phyloP scores from a whole-genome alignment of 2,113 vertebrate species.

The Corythaeola cristata region DNA sequence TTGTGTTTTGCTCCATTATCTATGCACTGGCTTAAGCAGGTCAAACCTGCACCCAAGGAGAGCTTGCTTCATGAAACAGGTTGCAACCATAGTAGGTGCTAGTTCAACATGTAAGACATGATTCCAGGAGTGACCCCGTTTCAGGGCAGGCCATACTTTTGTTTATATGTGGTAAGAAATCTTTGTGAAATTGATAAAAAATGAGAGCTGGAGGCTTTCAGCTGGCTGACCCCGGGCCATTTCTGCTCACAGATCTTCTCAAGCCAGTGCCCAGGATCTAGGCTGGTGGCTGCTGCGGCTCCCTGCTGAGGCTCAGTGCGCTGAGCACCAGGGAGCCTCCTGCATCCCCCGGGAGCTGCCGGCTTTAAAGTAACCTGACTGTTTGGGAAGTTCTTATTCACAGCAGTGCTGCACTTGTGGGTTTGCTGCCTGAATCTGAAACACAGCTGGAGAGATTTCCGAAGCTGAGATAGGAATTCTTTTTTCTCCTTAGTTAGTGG shows the following conservation, averaged over 20 bases:
- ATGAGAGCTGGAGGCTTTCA: neutral
- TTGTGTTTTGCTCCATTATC: neutral
- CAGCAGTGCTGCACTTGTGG: neutral
- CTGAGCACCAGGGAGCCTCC: neutral
- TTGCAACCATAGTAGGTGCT: neutral
- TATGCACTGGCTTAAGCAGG: neutral
- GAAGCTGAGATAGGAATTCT: neutral
- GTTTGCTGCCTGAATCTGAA: neutral
- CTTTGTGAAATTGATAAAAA: neutral
- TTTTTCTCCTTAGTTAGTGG: neutral
- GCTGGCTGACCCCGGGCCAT: fast-evolving
- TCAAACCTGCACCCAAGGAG: neutral
- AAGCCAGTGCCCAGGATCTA: neutral
- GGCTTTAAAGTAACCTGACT: neutral
- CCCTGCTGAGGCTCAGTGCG: neutral
- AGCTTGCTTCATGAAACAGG: neutral
- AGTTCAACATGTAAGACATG: neutral
- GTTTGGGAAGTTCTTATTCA: neutral
- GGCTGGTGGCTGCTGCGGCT: neutral
- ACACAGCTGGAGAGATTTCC: neutral
- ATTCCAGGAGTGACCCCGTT: neutral
- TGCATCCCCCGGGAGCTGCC: neutral
- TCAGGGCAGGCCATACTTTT: neutral
- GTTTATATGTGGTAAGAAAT: neutral
- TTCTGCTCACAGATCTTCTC: neutral